These are phyloP conservation scores for Nilaparvata lugens DNA, from an alignment of 1,140 invertebrate genomes.

Conservation along the genomic window DNA sequence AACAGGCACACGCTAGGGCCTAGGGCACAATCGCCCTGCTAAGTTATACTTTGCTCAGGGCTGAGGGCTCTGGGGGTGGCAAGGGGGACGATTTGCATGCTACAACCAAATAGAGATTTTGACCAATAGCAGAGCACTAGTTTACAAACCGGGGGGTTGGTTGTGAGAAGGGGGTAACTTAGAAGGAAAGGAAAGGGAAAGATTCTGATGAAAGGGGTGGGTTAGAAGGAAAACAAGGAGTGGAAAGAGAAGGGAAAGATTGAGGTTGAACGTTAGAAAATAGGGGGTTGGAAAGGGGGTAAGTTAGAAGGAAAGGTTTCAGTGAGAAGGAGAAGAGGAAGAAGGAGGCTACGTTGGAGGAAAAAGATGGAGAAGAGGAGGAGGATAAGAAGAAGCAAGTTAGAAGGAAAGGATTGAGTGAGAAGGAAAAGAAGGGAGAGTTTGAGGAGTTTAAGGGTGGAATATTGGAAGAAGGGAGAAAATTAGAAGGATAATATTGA, in stretches of 20 bases:
- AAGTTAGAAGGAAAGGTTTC: conserved; percentile 3
- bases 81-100: conserved; percentile 18
- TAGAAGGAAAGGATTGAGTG: background rate
- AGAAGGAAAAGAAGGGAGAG: background rate
- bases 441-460: too few relatives aligned
- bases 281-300: conserved; percentile 27
- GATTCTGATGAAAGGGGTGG: too few relatives aligned
- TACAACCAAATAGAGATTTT: conserved; percentile 22
- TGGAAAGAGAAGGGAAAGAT: too few relatives aligned
- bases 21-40: background rate
- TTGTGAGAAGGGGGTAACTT: conserved; percentile 42
- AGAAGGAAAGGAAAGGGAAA: conserved; percentile 80
- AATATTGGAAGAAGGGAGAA: too few relatives aligned
- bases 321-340: background rate
- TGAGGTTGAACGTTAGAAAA: conserved; percentile 3
- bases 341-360: background rate
- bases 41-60: conserved; percentile 2
- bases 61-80: background rate
- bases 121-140: conserved; percentile 10
- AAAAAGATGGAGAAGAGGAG: background rate
- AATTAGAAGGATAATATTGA: too few relatives aligned
- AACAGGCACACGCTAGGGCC: background rate
- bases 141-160: background rate
- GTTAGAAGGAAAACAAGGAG: too few relatives aligned
- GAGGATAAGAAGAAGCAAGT: background rate